Conservation (phyloP, 2,113 vertebrate species). For the Lepus europaeus region DNA sequence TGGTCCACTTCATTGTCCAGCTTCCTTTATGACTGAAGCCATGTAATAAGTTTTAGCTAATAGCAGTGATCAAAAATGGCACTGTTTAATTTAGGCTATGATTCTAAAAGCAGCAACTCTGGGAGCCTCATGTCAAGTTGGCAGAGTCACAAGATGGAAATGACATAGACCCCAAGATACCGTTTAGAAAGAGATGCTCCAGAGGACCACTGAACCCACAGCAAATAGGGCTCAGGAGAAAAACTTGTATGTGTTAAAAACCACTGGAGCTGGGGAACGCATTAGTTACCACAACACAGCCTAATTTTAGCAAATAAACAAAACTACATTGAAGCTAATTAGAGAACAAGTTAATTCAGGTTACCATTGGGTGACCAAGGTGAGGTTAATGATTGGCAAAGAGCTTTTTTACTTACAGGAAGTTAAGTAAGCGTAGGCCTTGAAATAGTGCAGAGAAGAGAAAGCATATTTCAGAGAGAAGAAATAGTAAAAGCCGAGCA, state of each 20-base stretch:
- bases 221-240: background rate
- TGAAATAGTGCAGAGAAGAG: background rate
- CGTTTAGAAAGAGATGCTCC: background rate
- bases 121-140: background rate
- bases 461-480: background rate
- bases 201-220: background rate
- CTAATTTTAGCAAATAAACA: conserved; percentile 33
- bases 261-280: background rate
- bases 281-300: background rate
- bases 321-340: background rate
- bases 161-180: background rate
- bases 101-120: background rate
- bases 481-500: background rate
- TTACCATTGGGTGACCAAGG: background rate
- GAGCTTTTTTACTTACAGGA: background rate
- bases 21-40: background rate
- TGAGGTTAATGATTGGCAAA: background rate
- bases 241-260: background rate
- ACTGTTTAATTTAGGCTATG: background rate
- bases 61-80: background rate
- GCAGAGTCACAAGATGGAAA: background rate
- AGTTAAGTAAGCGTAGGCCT: background rate
- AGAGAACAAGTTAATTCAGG: background rate
- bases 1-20: background rate
- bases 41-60: background rate